Percentiles rank a stretch among this genome's conserved stretches.
These are phyloP conservation scores for Danaus melanippus DNA, from an alignment of 1,140 invertebrate species.

Conservation along the genomic window DNA sequence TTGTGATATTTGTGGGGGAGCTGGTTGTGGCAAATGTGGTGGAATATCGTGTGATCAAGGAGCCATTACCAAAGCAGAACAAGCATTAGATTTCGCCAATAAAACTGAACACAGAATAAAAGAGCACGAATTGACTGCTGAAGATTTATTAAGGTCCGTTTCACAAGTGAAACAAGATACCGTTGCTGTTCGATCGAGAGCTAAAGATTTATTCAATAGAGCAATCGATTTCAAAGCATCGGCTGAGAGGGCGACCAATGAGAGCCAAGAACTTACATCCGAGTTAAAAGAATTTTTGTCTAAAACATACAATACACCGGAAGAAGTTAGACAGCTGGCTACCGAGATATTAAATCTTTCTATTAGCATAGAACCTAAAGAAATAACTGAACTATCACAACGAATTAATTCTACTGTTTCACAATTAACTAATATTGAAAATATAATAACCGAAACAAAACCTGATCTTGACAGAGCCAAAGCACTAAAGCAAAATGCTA, in stretches of 20 bases:
- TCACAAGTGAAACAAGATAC: conserved; percentile 74
- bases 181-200: conserved; percentile 65
- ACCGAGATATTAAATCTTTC: conserved; percentile 79
- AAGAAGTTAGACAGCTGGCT: conserved; percentile 85
- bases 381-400: conserved; percentile 87
- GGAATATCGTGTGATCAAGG: conserved; percentile 91
- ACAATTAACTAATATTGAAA: conserved; percentile 90
- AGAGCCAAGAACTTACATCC: conserved; percentile 74
- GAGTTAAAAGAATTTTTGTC: conserved; percentile 84
- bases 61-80: conserved; percentile 88
- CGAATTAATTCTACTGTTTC: conserved; percentile 90
- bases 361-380: conserved; percentile 80
- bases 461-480: conserved; percentile 83
- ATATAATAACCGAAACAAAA: conserved; percentile 88
- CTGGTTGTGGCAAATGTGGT: conserved; percentile 92
- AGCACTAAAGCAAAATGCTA: conserved; percentile 82
- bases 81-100: conserved; percentile 87
- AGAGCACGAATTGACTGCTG: conserved; percentile 84
- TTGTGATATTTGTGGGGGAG: conserved; percentile 96
- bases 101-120: conserved; percentile 86
- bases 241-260: conserved; percentile 68
- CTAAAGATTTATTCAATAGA: conserved; percentile 66
- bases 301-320: conserved; percentile 83
- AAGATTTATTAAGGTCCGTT: conserved; percentile 72
- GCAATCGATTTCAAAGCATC: conserved; percentile 67